These are phyloP conservation scores for Notiomystis cincta DNA, from an alignment of 2,113 vertebrate species.

Conservation along the genomic window DNA sequence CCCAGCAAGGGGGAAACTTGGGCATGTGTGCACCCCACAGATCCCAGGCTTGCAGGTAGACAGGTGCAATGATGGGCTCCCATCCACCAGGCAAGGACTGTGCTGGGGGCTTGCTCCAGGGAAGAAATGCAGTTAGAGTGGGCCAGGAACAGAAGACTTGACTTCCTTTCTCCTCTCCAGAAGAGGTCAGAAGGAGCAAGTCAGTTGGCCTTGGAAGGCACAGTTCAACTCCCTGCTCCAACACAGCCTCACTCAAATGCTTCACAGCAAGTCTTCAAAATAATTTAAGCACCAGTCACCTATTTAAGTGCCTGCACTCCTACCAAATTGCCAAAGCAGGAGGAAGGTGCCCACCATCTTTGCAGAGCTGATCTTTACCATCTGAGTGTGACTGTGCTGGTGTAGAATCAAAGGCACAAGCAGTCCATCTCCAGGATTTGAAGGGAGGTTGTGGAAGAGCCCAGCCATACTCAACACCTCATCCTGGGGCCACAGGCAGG, in stretches of 20 bases:
- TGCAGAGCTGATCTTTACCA: background rate
- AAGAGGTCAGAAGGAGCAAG: background rate
- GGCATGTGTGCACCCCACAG: no score
- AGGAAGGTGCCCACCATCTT: background rate
- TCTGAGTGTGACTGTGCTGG: background rate
- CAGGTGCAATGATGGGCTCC: background rate
- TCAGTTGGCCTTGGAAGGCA: background rate
- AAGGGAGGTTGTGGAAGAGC: background rate
- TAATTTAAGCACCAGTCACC: background rate
- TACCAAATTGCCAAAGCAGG: background rate
- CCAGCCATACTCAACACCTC: background rate
- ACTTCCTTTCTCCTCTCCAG: background rate
- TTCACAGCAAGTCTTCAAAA: background rate
- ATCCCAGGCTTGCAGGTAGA: rapidly evolving
- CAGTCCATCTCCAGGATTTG: background rate
- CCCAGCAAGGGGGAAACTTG: background rate
- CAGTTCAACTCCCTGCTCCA: background rate
- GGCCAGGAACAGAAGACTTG: background rate
- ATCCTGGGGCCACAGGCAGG: background rate
- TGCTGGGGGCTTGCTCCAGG: background rate
- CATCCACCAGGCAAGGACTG: background rate
- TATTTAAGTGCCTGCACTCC: background rate
- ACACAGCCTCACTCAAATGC: background rate
- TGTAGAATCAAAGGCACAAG: background rate
- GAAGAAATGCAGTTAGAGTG: background rate